Evolutionary conservation across 37 sponge, comb jelly and placozoan genomes (phyloP), one percentile per base, ranked within the genome.

Genomic region (Bolinopsis microptera): DNA sequence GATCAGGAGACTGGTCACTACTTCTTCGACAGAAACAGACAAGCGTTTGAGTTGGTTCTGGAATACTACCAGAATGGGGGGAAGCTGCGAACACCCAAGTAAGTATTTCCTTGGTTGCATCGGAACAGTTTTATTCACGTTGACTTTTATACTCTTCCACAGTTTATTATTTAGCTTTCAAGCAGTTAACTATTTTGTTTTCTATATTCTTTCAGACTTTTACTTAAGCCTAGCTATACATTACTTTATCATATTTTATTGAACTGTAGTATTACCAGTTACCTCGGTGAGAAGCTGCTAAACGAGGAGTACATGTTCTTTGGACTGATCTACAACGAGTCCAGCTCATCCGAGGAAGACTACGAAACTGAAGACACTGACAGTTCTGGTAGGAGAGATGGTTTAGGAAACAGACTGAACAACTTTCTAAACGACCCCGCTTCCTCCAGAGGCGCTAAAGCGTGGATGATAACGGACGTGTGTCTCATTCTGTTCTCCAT

Each of bases 371-470:
- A n/a, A 3, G 13, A 24, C 31, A 72, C 31, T 8, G 75, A 72
- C 31, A 72, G 75, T 72, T 72, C 26, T 5, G 75, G 18, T 8
- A n/a, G 18, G 26, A n/a, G 5, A 8, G 75, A 72, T 24, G 75
- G 31, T 72, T 21, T n/a, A 3, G 26, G 75, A 30, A 72, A 3
- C 18, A 72, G 75, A 21, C 26, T 72, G n/a, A 2, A 72, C 31
- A 28, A 72, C 18, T 72, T 72, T n/a, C 75, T 72, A n/a, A 72
- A 72, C 75, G 75, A 72, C 3, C 75, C 75, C n/a, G 31, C 31
- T 28, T 30, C 31, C 31, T 72, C 75, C 31, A 24, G 31, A 21
- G 75, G 21, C 31, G 75, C 75, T 30, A 72, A 72, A 28, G 5
- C 31, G 26, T 72, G 75, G 75, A 72, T 72, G 75, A 3, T 28